phyloP scores from a whole-genome alignment of 2,888 invertebrate genomes.

The Acleris holmiana region DNA sequence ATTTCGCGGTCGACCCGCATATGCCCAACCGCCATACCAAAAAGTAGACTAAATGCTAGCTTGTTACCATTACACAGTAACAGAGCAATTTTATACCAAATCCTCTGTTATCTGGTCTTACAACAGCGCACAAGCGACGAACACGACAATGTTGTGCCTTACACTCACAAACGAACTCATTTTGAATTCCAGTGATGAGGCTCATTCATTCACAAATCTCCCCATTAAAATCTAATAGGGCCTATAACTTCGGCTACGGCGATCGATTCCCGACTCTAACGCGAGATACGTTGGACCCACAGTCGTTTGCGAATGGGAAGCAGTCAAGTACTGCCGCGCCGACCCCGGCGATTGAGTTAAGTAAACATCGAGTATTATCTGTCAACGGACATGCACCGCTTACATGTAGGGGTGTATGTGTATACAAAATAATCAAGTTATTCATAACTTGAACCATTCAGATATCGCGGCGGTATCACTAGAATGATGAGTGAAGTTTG shows the following conservation, averaged over 20 bases:
- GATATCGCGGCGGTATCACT: constrained; percentile 46
- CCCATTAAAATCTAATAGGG: constrained; percentile 59
- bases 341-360: constrained; percentile 81
- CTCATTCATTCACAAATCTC: constrained; percentile 80
- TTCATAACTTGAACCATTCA: constrained; percentile 68
- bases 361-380: constrained; percentile 84
- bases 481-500: constrained; percentile 42
- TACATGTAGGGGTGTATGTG: constrained; percentile 60
- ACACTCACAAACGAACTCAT: constrained; percentile 62
- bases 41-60: constrained; percentile 20
- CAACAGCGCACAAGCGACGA: constrained; percentile 16
- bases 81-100: constrained; percentile 26
- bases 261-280: constrained; percentile 67
- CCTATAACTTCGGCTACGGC: constrained; percentile 58
- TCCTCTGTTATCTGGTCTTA: constrained; percentile 13
- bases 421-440: constrained; percentile 70
- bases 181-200: constrained; percentile 77
- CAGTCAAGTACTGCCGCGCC: constrained; percentile 59
- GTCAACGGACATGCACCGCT: constrained; percentile 78
- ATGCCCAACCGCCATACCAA: constrained; percentile 50
- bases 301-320: constrained; percentile 51
- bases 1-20: constrained; percentile 80
- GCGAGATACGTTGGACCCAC: constrained; percentile 51
- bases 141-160: constrained; percentile 54
- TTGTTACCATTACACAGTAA: constrained; percentile 21